phyloP scores from a whole-genome alignment of 1,140 invertebrate species.

The Drosophila teissieri region DNA sequence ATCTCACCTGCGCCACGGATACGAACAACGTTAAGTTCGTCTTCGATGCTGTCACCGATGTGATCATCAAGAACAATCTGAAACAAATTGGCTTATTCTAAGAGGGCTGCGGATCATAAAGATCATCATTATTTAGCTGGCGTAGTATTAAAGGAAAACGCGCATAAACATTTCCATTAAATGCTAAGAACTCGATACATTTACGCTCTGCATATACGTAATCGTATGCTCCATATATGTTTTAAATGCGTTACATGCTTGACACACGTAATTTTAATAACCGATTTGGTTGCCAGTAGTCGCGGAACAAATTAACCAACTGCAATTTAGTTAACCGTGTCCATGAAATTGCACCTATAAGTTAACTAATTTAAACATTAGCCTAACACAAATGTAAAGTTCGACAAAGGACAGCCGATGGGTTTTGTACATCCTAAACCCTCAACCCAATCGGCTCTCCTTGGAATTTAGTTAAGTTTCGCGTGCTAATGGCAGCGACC shows the following conservation, averaged over 20 bases:
- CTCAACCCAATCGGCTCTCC: constrained; percentile 25
- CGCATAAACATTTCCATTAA: constrained; percentile 72
- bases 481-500: constrained; percentile 47
- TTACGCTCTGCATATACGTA: constrained; percentile 23
- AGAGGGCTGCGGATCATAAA: constrained; percentile 20
- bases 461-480: constrained; percentile 55
- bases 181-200: constrained; percentile 55
- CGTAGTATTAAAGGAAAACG: constrained; percentile 75
- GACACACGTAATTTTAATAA: constrained; percentile 51
- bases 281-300: constrained; percentile 81
- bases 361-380: constrained; percentile 68
- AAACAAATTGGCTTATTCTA: constrained; percentile 93
- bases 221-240: constrained; percentile 46
- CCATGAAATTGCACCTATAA: constrained; percentile 51
- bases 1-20: constrained; percentile 96
- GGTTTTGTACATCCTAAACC: constrained; percentile 35
- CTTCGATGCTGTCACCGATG: constrained; percentile 96
- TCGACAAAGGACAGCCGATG: constrained; percentile 42
- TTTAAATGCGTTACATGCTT: constrained; percentile 65
- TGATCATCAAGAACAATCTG: constrained; percentile 97
- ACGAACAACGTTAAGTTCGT: constrained; percentile 96
- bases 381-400: constrained; percentile 66
- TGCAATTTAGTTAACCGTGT: constrained; percentile 65
- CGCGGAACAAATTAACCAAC: constrained; percentile 60
- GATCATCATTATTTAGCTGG: constrained; percentile 48